Evolutionary conservation across 1,140 invertebrate genomes (phyloP), one percentile per base, ranked within the genome.

Genomic region (Anoplophora glabripennis): DNA sequence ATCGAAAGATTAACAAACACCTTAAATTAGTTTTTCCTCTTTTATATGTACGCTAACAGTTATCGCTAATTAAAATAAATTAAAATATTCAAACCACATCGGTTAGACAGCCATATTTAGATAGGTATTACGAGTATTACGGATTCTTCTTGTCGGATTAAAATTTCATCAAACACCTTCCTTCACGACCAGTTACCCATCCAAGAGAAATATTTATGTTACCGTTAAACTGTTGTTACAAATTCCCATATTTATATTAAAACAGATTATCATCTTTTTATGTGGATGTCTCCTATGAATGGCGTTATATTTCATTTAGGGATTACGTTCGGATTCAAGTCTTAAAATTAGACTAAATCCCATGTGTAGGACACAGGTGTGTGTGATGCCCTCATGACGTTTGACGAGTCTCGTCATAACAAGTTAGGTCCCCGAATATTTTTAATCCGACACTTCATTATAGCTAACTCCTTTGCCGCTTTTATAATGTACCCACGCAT

Each of bases 381-480:
- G 38, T 14, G 12, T 33, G 37, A 49, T 35, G 40, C 37, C 47
- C 44, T 42, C 49, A 18, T 59, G 57, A 54, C 59, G 49, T 53
- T 56, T 61, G 53, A 62, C 45, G 37, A 44, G 59, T 18, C 41
- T 57, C 54, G 33, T 61, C 47, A 61, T 57, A 57, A 62, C 57
- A 59, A 54, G 17, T 48, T 15, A 36, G 49, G 47, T 47, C 41
- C 35, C 12, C 35, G 28, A 62, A 52, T 42, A 45, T 18, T 62
- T 53, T 45, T 62, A 62, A 62, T 52, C 59, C 44, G 59, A 62
- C 59, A 62, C 54, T 18, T 62, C 54, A 52, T 62, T 46, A 59
- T 18, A 46, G 17, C 28, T 28, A 46, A 46, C 44, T n/a, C 44
- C 17, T 46, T 14, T 18, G 18, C 28, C 18, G 44, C 15, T 28